Evolutionary conservation across 2,113 vertebrate species (phyloP), one percentile per base, ranked within the genome.

Genomic region (Laticauda colubrina): DNA sequence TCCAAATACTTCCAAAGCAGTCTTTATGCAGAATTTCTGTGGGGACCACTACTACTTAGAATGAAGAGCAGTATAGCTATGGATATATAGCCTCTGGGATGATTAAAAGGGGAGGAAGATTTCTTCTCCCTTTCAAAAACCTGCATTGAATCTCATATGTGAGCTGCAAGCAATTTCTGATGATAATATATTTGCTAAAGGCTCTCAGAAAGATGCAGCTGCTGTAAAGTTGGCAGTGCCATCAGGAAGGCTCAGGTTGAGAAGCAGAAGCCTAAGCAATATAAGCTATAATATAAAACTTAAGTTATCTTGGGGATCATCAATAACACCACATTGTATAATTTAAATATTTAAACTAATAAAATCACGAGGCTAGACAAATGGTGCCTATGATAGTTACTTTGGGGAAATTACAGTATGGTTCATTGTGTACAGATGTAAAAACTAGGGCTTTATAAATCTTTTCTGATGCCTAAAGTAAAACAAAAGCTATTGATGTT

Each of bases 261-360:
- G 94, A 96, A 96, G 92, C 0, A 0, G 95, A 97, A 91, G 91
- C 94, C 55, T 94, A 93, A 85, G 85, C 94, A 95, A 95, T 94
- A 95, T 85, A 97, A 97, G 96, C 53, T 23, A 54, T 94, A 93
- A 93, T 64, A 93, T 91, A 94, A 93, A 94, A 95, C 93, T 85
- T 85, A 20, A 20, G 26, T 24, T 97, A 96, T 95, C 93, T 94
- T 94, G 95, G 94, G 96, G 96, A 95, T 96, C 94, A 75, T 4
- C 92, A 90, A 91, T 26, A 14, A 85, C 34, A 93, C 48, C 92
- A 95, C 95, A 94, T 93, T 95, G 87, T 96, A 95, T 94, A 85
- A 56, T 97, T 95, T 96, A 95, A 93, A 95, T 94, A 92, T 96
- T 96, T 96, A 96, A 96, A 95, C 91, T 96, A 95, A 96, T 95